A percentile compares a stretch with the other conserved stretches of the same genome.
These are phyloP conservation scores for Pammene fasciana DNA, from an alignment of 2,888 invertebrate genomes.

Conservation along the genomic window DNA sequence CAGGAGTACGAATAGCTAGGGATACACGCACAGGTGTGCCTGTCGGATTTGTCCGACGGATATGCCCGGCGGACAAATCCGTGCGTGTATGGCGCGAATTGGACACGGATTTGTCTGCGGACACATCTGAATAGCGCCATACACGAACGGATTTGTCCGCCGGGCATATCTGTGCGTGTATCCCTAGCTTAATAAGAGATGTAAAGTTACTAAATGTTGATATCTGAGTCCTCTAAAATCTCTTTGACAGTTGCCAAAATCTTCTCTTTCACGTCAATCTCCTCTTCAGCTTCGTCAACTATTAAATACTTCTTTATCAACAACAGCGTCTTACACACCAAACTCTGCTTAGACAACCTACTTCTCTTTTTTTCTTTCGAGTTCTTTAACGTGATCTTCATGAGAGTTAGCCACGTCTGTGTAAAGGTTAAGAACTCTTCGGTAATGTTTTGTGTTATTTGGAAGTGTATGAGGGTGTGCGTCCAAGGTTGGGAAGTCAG, in stretches of 20 bases:
- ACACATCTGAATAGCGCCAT: no score
- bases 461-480: conserved; percentile 69
- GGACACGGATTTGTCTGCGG: no score
- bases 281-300: conserved; percentile 55
- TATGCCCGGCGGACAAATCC: no score
- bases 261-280: conserved; percentile 56
- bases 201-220: conserved; percentile 22
- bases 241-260: conserved; percentile 58
- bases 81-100: no score
- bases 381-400: conserved; percentile 66
- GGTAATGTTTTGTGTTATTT: conserved; percentile 66
- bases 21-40: no score
- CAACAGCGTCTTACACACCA: conserved; percentile 64
- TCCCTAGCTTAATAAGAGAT: no score
- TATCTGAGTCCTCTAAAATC: conserved; percentile 58
- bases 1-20: no score
- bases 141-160: no score
- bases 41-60: no score
- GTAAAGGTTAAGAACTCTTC: conserved; percentile 68
- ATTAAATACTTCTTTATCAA: conserved; percentile 61
- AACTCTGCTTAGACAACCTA: conserved; percentile 62
- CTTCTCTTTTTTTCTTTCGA: conserved; percentile 55
- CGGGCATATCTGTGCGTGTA: no score
- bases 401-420: conserved; percentile 67
- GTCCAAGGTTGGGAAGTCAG: conserved; percentile 77